Conservation (phyloP, 2,797 vertebrate genomes). For the Trichosurus vulpecula region DNA sequence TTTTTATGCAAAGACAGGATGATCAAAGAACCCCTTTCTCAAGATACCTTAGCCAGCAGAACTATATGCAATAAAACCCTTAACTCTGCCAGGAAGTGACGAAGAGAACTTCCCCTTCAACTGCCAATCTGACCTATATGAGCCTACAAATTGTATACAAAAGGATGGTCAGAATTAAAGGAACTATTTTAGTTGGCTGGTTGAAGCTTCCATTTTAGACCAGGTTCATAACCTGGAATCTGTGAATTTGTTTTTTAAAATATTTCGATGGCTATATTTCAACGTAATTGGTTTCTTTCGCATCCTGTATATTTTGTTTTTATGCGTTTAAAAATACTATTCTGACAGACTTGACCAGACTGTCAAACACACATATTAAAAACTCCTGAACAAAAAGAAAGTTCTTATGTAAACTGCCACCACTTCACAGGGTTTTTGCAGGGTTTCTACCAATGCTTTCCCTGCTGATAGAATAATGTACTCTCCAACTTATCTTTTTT, state of each 20-base stretch:
- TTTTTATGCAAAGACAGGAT: background rate
- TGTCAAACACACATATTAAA: background rate
- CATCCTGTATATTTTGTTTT: background rate
- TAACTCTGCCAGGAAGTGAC: background rate
- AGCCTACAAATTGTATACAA: background rate
- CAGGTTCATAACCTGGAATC: background rate
- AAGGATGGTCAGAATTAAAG: background rate
- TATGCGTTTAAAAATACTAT: background rate
- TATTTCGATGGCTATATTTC: background rate
- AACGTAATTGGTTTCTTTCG: background rate
- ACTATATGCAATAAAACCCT: background rate
- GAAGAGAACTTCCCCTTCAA: background rate
- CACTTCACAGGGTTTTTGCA: too few relatives aligned
- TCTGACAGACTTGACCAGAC: background rate
- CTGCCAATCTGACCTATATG: background rate
- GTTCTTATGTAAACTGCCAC: background rate
- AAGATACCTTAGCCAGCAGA: background rate
- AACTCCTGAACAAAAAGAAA: background rate
- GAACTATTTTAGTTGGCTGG: background rate
- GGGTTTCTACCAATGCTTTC: too few relatives aligned
- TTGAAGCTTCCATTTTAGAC: background rate
- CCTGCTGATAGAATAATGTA: too few relatives aligned
- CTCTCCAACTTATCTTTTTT: too few relatives aligned
- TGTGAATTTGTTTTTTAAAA: background rate
- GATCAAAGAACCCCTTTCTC: background rate